phyloP scores from a whole-genome alignment of 2,113 vertebrate species.

The Glareola pratincola region DNA sequence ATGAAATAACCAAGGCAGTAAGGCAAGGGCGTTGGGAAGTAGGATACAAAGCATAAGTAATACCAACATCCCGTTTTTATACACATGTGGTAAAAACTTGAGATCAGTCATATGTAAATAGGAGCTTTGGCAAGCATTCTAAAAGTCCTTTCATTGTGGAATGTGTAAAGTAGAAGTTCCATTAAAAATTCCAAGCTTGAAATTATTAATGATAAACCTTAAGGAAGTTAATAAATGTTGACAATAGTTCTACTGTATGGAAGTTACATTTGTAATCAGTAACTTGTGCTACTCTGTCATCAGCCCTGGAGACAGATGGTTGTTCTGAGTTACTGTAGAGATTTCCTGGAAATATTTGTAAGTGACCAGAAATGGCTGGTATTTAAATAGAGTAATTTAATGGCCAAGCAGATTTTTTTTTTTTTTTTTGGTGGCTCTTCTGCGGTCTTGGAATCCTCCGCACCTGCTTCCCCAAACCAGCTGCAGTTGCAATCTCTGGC shows the following conservation, averaged over 20 bases:
- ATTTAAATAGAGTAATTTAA: background rate
- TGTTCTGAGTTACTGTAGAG: background rate
- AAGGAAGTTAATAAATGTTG: constrained; percentile 21
- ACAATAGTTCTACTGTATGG: background rate
- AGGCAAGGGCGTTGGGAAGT: background rate
- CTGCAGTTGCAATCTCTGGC: background rate
- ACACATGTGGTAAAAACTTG: background rate
- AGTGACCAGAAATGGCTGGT: background rate
- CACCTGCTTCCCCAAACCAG: background rate
- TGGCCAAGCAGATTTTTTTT: background rate
- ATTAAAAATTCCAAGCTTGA: background rate
- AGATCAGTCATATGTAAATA: background rate
- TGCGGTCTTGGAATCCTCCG: background rate
- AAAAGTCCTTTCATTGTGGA: background rate
- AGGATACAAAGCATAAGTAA: background rate
- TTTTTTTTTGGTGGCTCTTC: background rate
- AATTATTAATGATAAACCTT: background rate
- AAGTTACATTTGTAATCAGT: background rate
- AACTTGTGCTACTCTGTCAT: background rate
- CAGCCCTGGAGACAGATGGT: background rate
- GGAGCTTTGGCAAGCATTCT: background rate
- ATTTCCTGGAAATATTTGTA: constrained; percentile 24
- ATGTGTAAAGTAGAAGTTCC: background rate
- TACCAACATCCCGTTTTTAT: background rate
- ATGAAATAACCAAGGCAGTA: background rate